These are phyloP conservation scores for Xanthorhoe designata DNA, from an alignment of 2,888 invertebrate species.

Conservation along the genomic window DNA sequence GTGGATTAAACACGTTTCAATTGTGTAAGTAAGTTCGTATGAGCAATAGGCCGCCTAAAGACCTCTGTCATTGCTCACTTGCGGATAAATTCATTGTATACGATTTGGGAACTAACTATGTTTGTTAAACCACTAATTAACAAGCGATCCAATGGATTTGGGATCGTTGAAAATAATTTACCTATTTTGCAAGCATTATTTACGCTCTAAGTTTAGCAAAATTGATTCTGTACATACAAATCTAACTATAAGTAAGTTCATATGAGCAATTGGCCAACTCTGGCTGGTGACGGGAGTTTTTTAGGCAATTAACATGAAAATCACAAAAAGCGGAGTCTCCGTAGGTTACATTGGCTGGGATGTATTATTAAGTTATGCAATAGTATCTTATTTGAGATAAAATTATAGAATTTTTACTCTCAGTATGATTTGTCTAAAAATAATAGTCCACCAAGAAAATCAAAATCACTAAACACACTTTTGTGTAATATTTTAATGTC, in stretches of 20 bases:
- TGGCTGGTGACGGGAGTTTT: too few species aligned
- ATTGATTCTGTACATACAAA: background rate
- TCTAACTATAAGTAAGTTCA: too few species aligned
- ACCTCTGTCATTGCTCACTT: too few species aligned
- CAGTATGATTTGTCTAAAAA: too few species aligned
- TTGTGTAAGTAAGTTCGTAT: too few species aligned
- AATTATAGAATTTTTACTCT: background rate
- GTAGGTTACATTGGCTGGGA: background rate
- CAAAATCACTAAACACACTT: background rate
- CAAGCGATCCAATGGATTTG: background rate
- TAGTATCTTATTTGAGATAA: background rate
- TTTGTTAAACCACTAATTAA: conserved; percentile 7
- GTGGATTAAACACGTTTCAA: too few species aligned
- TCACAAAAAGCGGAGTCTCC: background rate
- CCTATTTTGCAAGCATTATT: background rate
- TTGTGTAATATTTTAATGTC: background rate
- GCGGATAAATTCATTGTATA: background rate
- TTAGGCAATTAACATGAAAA: too few species aligned
- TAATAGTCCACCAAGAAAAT: too few species aligned
- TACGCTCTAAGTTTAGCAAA: too few species aligned
- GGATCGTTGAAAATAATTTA: conserved; percentile 2
- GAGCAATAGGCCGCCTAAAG: too few species aligned
- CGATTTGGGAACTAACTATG: conserved; percentile 8
- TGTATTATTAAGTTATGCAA: background rate
- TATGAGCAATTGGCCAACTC: too few species aligned